A percentile compares a stretch with the other conserved stretches of the same genome.
Conservation (phyloP, 2,888 invertebrate species). For the Pseudococcus longispinus region DNA sequence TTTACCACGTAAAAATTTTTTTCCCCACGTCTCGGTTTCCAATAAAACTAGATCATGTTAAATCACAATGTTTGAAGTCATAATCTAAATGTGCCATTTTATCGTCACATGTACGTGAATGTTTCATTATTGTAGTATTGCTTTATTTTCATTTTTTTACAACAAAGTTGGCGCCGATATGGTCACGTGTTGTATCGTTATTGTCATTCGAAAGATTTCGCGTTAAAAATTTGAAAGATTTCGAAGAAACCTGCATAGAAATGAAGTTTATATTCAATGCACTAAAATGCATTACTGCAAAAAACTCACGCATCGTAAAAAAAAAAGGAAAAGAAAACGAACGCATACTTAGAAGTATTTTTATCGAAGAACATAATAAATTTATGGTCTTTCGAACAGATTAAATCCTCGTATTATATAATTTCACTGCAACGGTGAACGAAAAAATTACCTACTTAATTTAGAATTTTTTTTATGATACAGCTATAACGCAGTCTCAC, state of each 20-base stretch:
- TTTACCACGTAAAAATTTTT: not conserved
- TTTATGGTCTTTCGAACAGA: not conserved
- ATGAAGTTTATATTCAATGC: not conserved
- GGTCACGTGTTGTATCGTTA: not conserved
- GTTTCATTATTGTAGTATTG: not conserved
- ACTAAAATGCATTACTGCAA: not conserved
- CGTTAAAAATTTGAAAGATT: not conserved
- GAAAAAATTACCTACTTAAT: not conserved
- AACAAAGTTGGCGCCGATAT: not conserved
- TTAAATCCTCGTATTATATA: not conserved
- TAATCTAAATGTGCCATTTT: not conserved
- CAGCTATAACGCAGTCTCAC: constrained; percentile 83
- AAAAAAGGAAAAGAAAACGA: not conserved
- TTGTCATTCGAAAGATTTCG: not conserved
- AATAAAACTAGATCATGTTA: not conserved
- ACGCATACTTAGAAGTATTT: not conserved
- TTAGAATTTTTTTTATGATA: constrained; percentile 58
- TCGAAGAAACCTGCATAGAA: not conserved
- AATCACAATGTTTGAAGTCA: not conserved
- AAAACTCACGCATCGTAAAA: not conserved
- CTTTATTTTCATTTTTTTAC: not conserved
- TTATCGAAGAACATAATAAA: not conserved
- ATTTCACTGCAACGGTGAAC: not conserved
- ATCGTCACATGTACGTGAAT: not conserved
- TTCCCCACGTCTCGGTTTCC: not conserved